These are phyloP conservation scores for Dinothrombium tinctorium DNA, from an alignment of 1,140 invertebrate genomes.

Conservation along the genomic window DNA sequence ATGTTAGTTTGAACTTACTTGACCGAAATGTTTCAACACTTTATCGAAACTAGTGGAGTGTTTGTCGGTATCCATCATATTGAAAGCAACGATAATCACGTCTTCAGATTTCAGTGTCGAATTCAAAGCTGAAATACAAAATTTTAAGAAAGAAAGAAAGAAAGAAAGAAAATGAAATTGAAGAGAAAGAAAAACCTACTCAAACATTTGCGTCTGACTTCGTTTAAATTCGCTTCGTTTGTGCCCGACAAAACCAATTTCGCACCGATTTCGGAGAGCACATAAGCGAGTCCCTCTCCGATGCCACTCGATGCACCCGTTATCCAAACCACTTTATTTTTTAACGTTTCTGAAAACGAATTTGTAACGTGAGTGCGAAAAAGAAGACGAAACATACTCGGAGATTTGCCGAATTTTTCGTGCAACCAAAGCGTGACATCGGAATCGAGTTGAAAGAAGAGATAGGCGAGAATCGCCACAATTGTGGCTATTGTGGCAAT, in stretches of 20 bases:
- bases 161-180: no score
- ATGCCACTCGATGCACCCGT: slow-evolving; percentile 49
- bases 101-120: background rate
- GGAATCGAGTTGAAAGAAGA: no score
- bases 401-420: no score
- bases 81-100: slow-evolving; percentile 11
- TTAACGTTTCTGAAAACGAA: slow-evolving; percentile 1
- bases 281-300: slow-evolving; percentile 44
- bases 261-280: slow-evolving; percentile 39
- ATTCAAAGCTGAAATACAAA: no score
- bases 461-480: no score
- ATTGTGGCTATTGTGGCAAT: no score
- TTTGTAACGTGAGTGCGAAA: no score
- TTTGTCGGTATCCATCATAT: slow-evolving; percentile 25
- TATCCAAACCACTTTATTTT: slow-evolving; percentile 53
- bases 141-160: no score
- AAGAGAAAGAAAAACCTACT: slow-evolving; percentile 18
- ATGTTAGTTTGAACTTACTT: slow-evolving; percentile 15
- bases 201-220: slow-evolving; percentile 43
- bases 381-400: no score
- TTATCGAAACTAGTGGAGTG: slow-evolving; percentile 36
- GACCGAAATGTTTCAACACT: slow-evolving; percentile 43
- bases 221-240: slow-evolving; percentile 38
- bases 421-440: no score
- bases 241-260: slow-evolving; percentile 52